Evolutionary conservation across 2,888 invertebrate genomes (phyloP).

Genomic region (Andrena minutula): DNA sequence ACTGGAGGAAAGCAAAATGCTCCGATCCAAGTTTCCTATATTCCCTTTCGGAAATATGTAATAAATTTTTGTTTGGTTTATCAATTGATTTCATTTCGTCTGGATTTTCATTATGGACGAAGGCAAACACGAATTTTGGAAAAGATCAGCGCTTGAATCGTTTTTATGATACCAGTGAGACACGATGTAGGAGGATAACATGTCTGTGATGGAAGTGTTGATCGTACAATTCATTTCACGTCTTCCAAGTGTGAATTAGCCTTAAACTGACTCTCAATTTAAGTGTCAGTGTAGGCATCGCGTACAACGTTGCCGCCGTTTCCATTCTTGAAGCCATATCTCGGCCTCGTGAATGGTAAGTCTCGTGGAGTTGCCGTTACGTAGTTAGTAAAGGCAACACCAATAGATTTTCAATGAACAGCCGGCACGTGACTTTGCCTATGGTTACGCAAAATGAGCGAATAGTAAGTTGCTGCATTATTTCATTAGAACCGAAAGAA

Average conservation of each 20-base stretch:
- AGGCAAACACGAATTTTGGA: not conserved
- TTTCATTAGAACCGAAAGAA: not conserved
- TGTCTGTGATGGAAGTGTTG: slow-evolving; percentile 12
- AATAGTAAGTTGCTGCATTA: slow-evolving; percentile 30
- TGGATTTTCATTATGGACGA: no score
- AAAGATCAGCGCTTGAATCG: not conserved
- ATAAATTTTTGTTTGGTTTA: no score
- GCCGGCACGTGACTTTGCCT: slow-evolving; percentile 49
- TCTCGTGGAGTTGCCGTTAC: slow-evolving; percentile 38
- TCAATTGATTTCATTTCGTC: not conserved
- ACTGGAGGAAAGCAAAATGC: not conserved
- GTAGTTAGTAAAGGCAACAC: slow-evolving; percentile 46
- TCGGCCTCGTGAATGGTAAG: slow-evolving; percentile 56
- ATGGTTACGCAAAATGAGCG: slow-evolving; percentile 32
- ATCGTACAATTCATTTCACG: slow-evolving; percentile 17
- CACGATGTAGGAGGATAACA: not conserved
- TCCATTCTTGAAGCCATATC: slow-evolving; percentile 55
- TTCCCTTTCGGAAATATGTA: no score
- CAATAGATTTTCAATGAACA: slow-evolving; percentile 54
- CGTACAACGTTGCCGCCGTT: slow-evolving; percentile 50
- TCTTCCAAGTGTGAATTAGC: slow-evolving; percentile 42
- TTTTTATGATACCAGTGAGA: not conserved
- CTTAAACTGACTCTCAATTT: slow-evolving; percentile 59
- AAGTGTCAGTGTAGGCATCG: slow-evolving; percentile 46
- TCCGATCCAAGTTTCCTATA: no score